These are phyloP conservation scores for Rhizoglyphus robini DNA, from an alignment of 1,140 invertebrate species.

Conservation along the genomic window DNA sequence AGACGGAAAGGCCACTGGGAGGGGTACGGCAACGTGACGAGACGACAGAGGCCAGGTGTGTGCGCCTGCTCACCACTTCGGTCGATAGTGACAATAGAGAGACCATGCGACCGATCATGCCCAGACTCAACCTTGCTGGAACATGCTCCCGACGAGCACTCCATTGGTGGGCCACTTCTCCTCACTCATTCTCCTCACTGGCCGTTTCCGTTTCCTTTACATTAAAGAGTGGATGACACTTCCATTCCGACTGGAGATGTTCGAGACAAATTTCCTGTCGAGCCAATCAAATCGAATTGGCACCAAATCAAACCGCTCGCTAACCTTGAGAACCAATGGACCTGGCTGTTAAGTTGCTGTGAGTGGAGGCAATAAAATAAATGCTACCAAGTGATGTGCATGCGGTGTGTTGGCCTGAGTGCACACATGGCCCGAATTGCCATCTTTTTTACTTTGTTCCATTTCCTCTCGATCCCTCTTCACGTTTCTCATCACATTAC, in stretches of 20 bases:
- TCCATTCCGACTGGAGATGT: background rate
- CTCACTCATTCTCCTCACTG: background rate
- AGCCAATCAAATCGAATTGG: background rate
- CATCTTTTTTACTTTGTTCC: no score
- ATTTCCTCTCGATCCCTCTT: no score
- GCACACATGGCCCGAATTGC: no score
- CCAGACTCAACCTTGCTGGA: background rate
- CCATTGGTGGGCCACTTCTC: background rate
- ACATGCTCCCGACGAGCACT: background rate
- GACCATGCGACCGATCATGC: background rate
- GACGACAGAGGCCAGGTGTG: background rate
- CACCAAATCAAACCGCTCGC: slow-evolving; percentile 1
- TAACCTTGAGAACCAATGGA: no score
- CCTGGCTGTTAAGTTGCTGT: no score
- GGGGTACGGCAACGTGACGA: background rate
- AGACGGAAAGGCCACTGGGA: no score
- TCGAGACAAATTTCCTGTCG: background rate
- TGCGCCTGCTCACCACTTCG: background rate
- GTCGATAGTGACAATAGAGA: background rate
- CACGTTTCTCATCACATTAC: no score
- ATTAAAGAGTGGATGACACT: background rate
- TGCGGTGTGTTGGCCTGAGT: no score
- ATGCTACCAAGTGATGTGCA: no score
- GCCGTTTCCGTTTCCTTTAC: slow-evolving; percentile 8
- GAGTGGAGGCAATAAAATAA: no score